phyloP scores from a whole-genome alignment of 1,140 invertebrate genomes.

The Pogonomyrmex californicus region DNA sequence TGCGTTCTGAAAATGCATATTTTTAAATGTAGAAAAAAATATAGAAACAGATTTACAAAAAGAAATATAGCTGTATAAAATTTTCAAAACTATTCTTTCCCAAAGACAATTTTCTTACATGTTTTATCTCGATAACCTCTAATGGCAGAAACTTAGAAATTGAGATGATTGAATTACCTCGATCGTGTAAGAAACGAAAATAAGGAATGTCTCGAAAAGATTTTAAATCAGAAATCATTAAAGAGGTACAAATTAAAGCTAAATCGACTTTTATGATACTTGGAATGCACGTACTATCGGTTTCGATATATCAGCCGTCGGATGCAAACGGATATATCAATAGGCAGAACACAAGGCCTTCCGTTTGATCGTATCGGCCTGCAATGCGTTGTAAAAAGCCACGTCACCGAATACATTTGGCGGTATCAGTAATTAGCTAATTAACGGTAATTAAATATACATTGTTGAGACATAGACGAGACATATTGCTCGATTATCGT shows the following conservation, averaged over 20 bases:
- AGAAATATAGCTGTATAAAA: neutral
- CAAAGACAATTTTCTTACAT: neutral
- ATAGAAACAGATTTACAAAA: neutral
- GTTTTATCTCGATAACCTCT: neutral
- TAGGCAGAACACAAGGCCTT: neutral
- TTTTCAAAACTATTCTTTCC: neutral
- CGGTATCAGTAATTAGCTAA: slow-evolving; percentile 20
- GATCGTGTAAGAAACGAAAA: neutral
- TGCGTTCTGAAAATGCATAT: neutral
- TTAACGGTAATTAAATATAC: slow-evolving; percentile 37
- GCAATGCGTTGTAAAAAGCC: neutral
- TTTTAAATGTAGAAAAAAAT: neutral
- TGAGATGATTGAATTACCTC: neutral
- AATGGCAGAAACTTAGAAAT: neutral
- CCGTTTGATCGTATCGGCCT: neutral
- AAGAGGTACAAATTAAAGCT: slow-evolving; percentile 14
- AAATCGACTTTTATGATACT: slow-evolving; percentile 22
- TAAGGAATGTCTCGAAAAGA: neutral
- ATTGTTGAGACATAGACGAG: slow-evolving; percentile 46
- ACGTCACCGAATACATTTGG: slow-evolving; percentile 35
- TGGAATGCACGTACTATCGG: neutral
- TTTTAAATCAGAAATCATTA: neutral
- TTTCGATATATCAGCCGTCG: neutral
- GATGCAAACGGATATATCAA: slow-evolving; percentile 16
- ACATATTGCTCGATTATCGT: slow-evolving; percentile 29